Conservation (phyloP, 2,113 vertebrate genomes). For the Thalassoma bifasciatum region DNA sequence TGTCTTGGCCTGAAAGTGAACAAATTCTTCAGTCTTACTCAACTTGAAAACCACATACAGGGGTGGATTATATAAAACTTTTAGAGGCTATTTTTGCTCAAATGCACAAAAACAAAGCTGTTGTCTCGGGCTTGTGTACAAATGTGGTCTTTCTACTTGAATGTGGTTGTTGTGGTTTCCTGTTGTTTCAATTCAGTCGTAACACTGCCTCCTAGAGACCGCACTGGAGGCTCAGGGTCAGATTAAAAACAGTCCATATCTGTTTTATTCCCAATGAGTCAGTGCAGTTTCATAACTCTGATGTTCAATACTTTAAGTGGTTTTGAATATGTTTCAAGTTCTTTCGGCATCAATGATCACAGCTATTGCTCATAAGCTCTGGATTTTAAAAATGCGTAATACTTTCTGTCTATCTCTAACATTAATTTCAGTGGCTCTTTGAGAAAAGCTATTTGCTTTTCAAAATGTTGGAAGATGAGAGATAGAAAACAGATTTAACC, state of each 20-base stretch:
- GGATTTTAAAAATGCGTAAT: not conserved
- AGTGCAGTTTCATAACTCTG: no score
- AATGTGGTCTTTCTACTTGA: not conserved
- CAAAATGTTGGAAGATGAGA: no score
- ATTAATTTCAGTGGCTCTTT: no score
- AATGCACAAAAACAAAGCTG: constrained; percentile 42
- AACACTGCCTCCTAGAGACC: constrained; percentile 42
- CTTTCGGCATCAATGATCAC: not conserved
- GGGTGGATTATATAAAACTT: constrained; percentile 3
- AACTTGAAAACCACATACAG: constrained; percentile 2
- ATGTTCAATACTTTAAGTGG: not conserved
- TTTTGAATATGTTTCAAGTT: not conserved
- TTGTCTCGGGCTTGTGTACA: constrained; percentile 23
- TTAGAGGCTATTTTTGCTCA: constrained; percentile 42
- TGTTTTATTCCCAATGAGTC: not conserved
- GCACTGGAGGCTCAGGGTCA: not conserved
- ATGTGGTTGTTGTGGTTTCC: constrained; percentile 22
- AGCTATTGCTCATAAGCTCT: not conserved
- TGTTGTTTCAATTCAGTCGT: not conserved
- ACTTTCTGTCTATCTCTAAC: no score
- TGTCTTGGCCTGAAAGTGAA: not conserved
- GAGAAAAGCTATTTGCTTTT: no score
- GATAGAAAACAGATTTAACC: no score
- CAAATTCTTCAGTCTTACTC: not conserved
- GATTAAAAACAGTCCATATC: not conserved